phyloP scores from a whole-genome alignment of 2,113 vertebrate genomes.

The Misgurnus mizolepis region DNA sequence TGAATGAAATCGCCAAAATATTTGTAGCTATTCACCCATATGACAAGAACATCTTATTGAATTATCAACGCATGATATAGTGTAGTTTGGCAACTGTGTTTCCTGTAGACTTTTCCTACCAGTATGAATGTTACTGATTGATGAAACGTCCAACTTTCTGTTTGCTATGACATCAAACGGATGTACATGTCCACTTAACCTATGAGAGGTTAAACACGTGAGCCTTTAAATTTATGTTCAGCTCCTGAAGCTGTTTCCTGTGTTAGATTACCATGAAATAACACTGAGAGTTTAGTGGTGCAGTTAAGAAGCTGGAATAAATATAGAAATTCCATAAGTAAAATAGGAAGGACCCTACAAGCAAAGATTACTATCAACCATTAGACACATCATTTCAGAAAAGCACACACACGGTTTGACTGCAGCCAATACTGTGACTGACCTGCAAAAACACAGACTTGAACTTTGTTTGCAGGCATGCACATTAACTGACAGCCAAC shows the following conservation, averaged over 20 bases:
- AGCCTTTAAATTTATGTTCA: slow-evolving; percentile 16
- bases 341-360: neutral
- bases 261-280: slow-evolving; percentile 19
- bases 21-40: no score
- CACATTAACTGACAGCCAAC: slow-evolving; percentile 34
- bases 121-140: neutral
- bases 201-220: slow-evolving; percentile 9
- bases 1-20: no score
- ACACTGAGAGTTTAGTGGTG: neutral
- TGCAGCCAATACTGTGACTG: slow-evolving; percentile 55
- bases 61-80: no score
- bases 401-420: slow-evolving; percentile 45
- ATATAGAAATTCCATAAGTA: slow-evolving; percentile 4
- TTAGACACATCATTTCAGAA: slow-evolving; percentile 6
- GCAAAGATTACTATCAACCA: slow-evolving; percentile 22
- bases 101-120: neutral
- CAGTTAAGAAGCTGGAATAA: neutral
- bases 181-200: slow-evolving; percentile 20
- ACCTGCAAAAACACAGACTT: slow-evolving; percentile 52
- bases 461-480: slow-evolving; percentile 54
- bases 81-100: neutral
- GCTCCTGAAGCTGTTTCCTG: slow-evolving; percentile 29
- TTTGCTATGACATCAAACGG: slow-evolving; percentile 7
- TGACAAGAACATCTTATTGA: no score
- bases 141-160: slow-evolving; percentile 12